Evolutionary conservation across 2,113 vertebrate species (phyloP).

Genomic region (Ibidorhyncha struthersii): DNA sequence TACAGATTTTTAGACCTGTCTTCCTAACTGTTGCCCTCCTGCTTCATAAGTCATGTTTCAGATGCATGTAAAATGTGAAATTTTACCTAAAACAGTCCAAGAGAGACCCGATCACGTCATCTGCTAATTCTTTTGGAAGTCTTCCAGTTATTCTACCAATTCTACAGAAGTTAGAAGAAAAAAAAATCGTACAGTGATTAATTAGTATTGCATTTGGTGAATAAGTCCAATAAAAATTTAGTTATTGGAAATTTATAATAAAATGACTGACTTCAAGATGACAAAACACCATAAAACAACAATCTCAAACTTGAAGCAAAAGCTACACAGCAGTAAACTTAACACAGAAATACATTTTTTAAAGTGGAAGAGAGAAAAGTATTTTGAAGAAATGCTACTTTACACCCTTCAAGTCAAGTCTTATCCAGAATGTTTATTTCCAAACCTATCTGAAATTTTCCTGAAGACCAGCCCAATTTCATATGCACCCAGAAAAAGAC

Average conservation of each 20-base stretch:
- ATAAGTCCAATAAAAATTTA: not conserved
- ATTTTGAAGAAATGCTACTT: not conserved
- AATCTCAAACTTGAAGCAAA: not conserved
- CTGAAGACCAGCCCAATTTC: not conserved
- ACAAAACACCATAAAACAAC: not conserved
- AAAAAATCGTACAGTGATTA: not conserved
- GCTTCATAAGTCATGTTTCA: not conserved
- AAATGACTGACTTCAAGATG: not conserved
- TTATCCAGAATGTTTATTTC: not conserved
- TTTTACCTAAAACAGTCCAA: slow-evolving; percentile 92
- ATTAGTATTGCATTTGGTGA: not conserved
- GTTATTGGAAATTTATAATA: not conserved
- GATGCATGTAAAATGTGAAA: not conserved
- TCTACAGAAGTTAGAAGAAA: slow-evolving; percentile 63
- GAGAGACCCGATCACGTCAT: slow-evolving; percentile 94
- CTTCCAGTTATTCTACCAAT: slow-evolving; percentile 93
- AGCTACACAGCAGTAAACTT: not conserved
- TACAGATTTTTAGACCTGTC: not conserved
- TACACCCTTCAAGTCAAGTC: not conserved
- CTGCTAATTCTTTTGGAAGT: slow-evolving; percentile 91
- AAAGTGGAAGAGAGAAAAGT: not conserved
- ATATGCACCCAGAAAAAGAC: not conserved
- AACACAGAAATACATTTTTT: not conserved
- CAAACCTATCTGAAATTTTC: not conserved
- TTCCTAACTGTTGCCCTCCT: not conserved